Base-by-base conservation (phyloP, 2,888 invertebrate species). In the Lingula anatina region DNA sequence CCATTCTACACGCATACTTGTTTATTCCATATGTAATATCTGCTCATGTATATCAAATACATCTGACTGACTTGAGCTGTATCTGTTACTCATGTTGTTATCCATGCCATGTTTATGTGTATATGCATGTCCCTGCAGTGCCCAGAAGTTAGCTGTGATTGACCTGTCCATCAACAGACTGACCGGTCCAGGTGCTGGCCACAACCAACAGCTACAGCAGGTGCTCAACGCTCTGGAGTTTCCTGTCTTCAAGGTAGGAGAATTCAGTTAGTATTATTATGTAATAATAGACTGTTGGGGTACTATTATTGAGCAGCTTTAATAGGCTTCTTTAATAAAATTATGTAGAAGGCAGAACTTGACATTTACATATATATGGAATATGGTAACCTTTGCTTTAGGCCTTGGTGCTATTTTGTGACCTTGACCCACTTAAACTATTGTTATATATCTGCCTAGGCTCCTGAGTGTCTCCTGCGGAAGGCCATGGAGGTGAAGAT, bases 131-230 rank as follows among this genome's bases (percentile, higher is more conserved):
- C 31, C 31, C 56, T 60, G 27, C 59, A 68, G 68, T 53, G 60
- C 61, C 4, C 44, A 61, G 15, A 67, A 65, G 53, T 51, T 60
- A n/a, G 54, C 64, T 23, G 56, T 64, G 15, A 37, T 60, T 37
- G 66, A 69, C 44, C 46, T 69, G 46, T 66, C 67, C 20, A 64
- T 69, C 24, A 52, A 67, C 51, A 40, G 46, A 3, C 36, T 50
- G n/a, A 15, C 24, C 3, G 47, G 42, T 26, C 51, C 60, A 35
- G 40, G 49, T 23, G 42, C 45, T 9, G 36, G 56, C n/a, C 44
- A 56, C 24, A 43, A 53, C 37, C 60, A 55, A 41, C 50, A 56
- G 7, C 49, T 66, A n/a, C 51, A 55, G 36, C 53, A 58, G 15
- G 55, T 62, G 0, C 52, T 65, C 5, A 41, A 53, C 3, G 50